phyloP scores from a whole-genome alignment of 2,113 vertebrate genomes.

The Prunella fulvescens region DNA sequence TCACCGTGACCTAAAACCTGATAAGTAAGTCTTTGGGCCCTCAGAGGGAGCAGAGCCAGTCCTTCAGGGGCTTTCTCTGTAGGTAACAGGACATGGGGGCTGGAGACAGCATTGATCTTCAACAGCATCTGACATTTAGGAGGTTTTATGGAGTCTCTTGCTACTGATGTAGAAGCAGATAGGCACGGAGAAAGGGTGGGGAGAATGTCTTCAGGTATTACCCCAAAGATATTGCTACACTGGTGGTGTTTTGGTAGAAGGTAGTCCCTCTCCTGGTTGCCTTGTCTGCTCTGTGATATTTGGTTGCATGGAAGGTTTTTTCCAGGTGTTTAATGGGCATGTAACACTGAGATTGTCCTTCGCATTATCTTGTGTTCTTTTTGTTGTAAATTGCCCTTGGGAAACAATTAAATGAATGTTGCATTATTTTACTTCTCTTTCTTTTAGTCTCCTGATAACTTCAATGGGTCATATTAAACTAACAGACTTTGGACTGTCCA shows the following conservation, averaged over 20 bases:
- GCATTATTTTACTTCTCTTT: neutral
- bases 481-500: constrained; percentile 96
- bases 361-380: neutral
- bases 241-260: neutral
- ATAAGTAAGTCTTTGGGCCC: constrained; percentile 82
- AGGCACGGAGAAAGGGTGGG: neutral
- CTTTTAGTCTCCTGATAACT: constrained; percentile 91
- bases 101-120: neutral
- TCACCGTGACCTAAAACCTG: constrained; percentile 97
- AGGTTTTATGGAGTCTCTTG: neutral
- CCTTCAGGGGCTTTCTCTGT: neutral
- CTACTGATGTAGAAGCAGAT: neutral
- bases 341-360: neutral
- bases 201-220: neutral
- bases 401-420: neutral
- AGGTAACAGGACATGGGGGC: neutral
- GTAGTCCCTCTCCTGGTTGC: neutral
- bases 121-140: neutral
- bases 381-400: neutral
- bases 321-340: neutral
- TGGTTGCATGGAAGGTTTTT: neutral
- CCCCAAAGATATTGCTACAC: neutral
- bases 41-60: neutral
- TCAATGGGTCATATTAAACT: constrained; percentile 98
- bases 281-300: neutral